Base-by-base conservation (phyloP, 2,888 invertebrate genomes). In the Dryomyza anilis region DNA sequence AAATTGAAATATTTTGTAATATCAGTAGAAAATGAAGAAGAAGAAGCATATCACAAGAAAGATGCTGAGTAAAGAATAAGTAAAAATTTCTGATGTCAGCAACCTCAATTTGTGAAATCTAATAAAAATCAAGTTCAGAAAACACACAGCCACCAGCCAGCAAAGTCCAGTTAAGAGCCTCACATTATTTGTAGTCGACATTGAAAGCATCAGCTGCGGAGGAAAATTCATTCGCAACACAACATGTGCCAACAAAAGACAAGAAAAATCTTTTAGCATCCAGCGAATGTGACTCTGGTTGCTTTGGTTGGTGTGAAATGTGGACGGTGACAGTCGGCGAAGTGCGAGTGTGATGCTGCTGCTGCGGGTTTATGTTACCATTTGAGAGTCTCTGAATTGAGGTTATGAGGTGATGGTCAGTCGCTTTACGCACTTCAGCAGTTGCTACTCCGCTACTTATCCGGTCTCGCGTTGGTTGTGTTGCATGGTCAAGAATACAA, bases 401-500 rank as follows among this genome's bases (percentile, higher is more conserved):
- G 55, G 55, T 55, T 55, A 55, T 55, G 55, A 55, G 55, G 55
- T 55, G 36, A 55, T 55, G 55, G 55, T 55, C 55, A 55, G 27
- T 52, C n/a, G n/a, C n/a, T n/a, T n/a, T n/a, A n/a, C n/a, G n/a
- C n/a, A n/a, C n/a, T n/a, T n/a, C n/a, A n/a, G n/a, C n/a, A n/a
- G n/a, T n/a, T n/a, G n/a, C n/a, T n/a, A n/a, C n/a, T n/a, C n/a
- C n/a, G n/a, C n/a, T n/a, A n/a, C n/a, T n/a, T n/a, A n/a, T n/a
- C n/a, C n/a, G n/a, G n/a, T n/a, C n/a, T n/a, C n/a, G n/a, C n/a
- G n/a, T n/a, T n/a, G n/a, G n/a, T n/a, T n/a, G n/a, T n/a, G n/a
- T n/a, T n/a, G n/a, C n/a, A n/a, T n/a, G n/a, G n/a, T n/a, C n/a
- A n/a, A n/a, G n/a, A n/a, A n/a, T n/a, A n/a, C n/a, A n/a, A n/a